Conservation (phyloP, 2,113 vertebrate genomes). For the Muntiacus reevesi region DNA sequence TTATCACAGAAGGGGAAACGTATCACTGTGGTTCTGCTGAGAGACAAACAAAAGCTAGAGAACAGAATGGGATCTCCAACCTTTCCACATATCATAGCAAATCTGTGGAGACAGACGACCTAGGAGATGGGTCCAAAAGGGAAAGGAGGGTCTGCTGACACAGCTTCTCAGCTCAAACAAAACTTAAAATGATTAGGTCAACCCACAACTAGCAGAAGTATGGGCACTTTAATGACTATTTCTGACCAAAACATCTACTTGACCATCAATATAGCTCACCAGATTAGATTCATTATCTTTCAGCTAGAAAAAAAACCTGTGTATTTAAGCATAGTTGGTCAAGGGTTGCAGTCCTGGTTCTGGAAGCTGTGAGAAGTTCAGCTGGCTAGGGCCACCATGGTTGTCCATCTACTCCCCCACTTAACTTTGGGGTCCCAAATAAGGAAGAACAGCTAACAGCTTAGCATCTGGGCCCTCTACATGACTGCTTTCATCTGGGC, state of each 20-base stretch:
- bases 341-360: background rate
- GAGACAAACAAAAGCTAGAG: background rate
- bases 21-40: background rate
- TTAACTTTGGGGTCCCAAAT: background rate
- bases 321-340: background rate
- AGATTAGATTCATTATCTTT: background rate
- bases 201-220: background rate
- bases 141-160: background rate
- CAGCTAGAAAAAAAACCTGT: background rate
- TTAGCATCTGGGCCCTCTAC: background rate
- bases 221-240: background rate
- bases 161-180: background rate
- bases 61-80: background rate
- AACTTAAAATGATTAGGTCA: background rate
- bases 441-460: background rate
- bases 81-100: background rate
- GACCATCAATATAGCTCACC: background rate
- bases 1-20: background rate
- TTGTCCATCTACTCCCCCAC: background rate
- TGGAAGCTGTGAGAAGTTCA: background rate
- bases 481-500: background rate
- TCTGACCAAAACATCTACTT: background rate
- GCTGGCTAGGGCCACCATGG: background rate
- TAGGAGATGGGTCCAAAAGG: background rate
- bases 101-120: background rate